Evolutionary conservation across 2,888 invertebrate genomes (phyloP).

Genomic region (Petrophora chlorosata): DNA sequence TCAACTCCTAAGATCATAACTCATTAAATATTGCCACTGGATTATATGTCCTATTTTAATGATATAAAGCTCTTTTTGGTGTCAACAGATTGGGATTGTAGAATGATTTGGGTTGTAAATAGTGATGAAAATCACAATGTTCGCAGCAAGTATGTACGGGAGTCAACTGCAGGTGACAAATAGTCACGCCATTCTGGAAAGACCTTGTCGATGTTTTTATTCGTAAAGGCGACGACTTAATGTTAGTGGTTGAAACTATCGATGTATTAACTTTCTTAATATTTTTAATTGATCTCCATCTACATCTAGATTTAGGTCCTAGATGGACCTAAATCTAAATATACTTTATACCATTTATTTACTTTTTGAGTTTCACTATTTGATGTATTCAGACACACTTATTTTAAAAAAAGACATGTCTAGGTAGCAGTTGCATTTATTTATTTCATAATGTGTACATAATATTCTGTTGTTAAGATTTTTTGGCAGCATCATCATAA

Average conservation of each 20-base stretch:
- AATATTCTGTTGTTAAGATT: no score
- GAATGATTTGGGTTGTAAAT: conserved; percentile 42
- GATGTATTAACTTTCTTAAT: no score
- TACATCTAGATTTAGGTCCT: no score
- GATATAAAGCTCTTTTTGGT: conserved; percentile 36
- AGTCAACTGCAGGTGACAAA: conserved; percentile 82
- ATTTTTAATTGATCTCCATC: no score
- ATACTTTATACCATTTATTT: no score
- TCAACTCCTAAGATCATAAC: conserved; percentile 28
- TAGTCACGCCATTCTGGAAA: conserved; percentile 78
- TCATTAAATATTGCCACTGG: conserved; percentile 1
- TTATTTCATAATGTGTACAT: no score
- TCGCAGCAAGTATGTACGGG: conserved; percentile 74
- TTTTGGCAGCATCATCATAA: no score
- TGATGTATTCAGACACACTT: no score
- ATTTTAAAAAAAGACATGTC: no score
- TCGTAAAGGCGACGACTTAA: conserved; percentile 76
- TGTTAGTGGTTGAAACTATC: conserved; percentile 66
- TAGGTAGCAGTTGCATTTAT: no score
- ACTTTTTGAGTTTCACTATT: no score
- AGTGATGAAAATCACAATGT: conserved; percentile 78
- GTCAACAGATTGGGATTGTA: conserved; percentile 22
- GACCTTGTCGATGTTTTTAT: conserved; percentile 79
- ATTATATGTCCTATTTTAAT: conserved; percentile 33
- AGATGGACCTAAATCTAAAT: no score